Evolutionary conservation across 2,888 invertebrate genomes (phyloP).

Genomic region (Cephus pygmeus): DNA sequence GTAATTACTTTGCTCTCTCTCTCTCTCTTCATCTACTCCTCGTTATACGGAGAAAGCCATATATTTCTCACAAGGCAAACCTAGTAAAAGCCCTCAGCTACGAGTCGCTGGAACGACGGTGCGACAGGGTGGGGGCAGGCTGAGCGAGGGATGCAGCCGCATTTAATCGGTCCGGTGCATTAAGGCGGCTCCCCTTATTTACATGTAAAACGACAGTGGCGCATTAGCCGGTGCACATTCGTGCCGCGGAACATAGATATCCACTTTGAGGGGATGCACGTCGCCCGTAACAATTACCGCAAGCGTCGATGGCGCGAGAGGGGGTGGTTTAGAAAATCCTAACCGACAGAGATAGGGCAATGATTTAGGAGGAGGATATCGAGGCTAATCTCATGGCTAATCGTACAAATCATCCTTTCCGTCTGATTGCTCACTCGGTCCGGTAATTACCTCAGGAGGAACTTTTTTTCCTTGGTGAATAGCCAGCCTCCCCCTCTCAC

Average conservation of each 20-base stretch:
- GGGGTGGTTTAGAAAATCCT: neutral
- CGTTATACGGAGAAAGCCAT: neutral
- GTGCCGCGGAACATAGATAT: constrained; percentile 16
- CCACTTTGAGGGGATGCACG: constrained; percentile 13
- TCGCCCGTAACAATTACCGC: constrained; percentile 10
- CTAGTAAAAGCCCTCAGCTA: neutral
- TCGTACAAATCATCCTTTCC: constrained; percentile 11
- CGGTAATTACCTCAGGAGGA: neutral
- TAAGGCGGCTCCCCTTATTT: neutral
- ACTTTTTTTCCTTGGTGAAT: constrained; percentile 5
- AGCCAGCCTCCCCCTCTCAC: neutral
- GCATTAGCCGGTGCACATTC: neutral
- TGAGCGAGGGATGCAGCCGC: neutral
- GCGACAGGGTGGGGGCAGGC: neutral
- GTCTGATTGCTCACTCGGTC: neutral
- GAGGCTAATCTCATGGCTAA: neutral
- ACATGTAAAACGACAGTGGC: neutral
- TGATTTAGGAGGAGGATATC: neutral
- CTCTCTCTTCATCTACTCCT: no score
- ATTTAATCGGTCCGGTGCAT: neutral
- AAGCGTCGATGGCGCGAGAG: neutral
- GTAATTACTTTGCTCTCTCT: no score
- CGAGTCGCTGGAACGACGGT: neutral
- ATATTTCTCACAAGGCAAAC: neutral
- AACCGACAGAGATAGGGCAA: neutral